Conservation (phyloP, 2,797 vertebrate species). For the Tympanoctomys barrerae region DNA sequence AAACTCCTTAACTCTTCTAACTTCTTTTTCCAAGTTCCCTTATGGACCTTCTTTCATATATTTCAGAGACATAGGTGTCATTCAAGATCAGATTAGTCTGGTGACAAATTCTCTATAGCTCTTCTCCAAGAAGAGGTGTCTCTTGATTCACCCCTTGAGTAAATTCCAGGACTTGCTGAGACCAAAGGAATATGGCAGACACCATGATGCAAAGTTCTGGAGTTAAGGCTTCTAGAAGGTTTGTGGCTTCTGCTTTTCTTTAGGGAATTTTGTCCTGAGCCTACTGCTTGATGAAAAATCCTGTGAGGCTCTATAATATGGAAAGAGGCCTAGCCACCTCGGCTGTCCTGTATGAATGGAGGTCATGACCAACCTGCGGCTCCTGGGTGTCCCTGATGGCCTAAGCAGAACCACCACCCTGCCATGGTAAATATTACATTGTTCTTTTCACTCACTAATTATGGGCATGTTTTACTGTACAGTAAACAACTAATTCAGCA, state of each 20-base stretch:
- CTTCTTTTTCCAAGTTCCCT: neutral
- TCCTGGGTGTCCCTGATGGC: neutral
- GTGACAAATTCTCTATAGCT: neutral
- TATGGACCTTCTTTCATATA: neutral
- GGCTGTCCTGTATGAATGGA: neutral
- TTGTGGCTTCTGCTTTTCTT: neutral
- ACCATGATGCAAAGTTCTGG: neutral
- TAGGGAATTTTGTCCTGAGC: neutral
- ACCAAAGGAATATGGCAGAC: neutral
- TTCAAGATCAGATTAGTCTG: neutral
- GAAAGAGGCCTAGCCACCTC: neutral
- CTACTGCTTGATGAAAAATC: neutral
- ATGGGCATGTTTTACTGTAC: neutral
- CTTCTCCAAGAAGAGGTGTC: neutral
- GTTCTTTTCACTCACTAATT: slow-evolving; percentile 13
- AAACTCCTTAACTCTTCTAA: neutral
- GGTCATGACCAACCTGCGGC: neutral
- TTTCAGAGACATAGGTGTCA: neutral
- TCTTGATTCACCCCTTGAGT: neutral
- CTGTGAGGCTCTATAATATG: neutral
- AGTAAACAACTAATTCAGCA: neutral
- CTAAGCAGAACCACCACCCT: neutral
- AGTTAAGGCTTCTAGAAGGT: neutral
- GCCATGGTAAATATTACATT: neutral
- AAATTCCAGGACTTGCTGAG: neutral